Conservation (phyloP, 1,140 invertebrate species). For the Euborellia annulipes region DNA sequence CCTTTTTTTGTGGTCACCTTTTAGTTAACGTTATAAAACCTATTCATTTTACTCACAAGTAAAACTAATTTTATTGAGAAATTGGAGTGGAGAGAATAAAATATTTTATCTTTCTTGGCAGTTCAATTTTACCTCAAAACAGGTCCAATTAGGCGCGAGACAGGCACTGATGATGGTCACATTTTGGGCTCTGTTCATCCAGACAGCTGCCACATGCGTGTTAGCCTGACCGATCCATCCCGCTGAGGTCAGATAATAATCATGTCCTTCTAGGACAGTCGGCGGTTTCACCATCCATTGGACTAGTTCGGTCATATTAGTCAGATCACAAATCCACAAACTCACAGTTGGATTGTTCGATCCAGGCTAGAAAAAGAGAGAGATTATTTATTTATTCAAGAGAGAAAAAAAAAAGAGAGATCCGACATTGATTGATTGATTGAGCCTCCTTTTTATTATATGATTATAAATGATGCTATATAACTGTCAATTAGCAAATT, state of each 20-base stretch:
- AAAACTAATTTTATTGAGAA: too few species aligned
- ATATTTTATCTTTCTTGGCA: too few species aligned
- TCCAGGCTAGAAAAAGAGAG: conserved; percentile 45
- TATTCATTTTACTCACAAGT: too few species aligned
- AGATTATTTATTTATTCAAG: too few species aligned
- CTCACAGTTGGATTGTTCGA: conserved; percentile 64
- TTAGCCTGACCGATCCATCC: conserved; percentile 64
- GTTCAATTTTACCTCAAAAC: conserved; percentile 51
- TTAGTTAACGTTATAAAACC: too few species aligned
- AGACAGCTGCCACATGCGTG: conserved; percentile 61
- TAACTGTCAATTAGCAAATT: too few species aligned
- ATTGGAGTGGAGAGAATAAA: too few species aligned
- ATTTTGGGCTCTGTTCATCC: conserved; percentile 85
- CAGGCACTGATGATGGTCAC: conserved; percentile 66
- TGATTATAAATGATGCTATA: too few species aligned
- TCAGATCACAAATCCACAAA: conserved; percentile 63
- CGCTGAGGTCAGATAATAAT: conserved; percentile 81
- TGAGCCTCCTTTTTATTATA: too few species aligned
- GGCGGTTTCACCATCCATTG: conserved; percentile 50
- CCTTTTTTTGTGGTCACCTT: too few species aligned
- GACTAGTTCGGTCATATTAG: conserved; percentile 40
- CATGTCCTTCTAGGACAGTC: conserved; percentile 48
- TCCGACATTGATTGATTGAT: too few species aligned
- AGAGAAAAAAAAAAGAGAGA: too few species aligned
- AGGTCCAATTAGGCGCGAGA: conserved; percentile 53